Evolutionary conservation across 2,888 invertebrate species (phyloP).

Genomic region (Machimus rusticus): DNA sequence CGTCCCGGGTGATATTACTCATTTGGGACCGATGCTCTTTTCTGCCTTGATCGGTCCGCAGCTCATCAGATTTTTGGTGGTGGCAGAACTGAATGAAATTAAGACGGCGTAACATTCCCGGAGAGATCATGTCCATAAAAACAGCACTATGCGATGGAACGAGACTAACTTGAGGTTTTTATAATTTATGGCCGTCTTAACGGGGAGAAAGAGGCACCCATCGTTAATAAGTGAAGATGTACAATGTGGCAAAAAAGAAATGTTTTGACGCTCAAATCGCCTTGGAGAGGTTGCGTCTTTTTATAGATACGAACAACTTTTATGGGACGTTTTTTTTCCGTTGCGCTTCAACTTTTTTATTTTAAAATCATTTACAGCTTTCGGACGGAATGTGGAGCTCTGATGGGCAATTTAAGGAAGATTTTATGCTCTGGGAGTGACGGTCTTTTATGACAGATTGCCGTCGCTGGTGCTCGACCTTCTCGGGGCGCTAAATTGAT

Average conservation of each 20-base stretch:
- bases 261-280: conserved; percentile 37
- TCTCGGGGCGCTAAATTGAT: not conserved
- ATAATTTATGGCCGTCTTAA: conserved; percentile 32
- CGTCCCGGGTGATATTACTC: not conserved
- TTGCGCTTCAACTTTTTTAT: not conserved
- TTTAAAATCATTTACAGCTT: not conserved
- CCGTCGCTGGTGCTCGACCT: not conserved
- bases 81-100: conserved; percentile 26
- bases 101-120: conserved; percentile 16
- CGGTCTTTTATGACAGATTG: not conserved
- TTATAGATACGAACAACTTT: not conserved
- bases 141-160: conserved; percentile 11
- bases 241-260: conserved; percentile 35
- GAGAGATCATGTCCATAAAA: conserved; percentile 9
- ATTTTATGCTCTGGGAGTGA: not conserved
- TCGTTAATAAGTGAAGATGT: conserved; percentile 29
- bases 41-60: not conserved
- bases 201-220: not conserved
- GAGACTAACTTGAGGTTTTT: conserved; percentile 30
- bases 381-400: not conserved
- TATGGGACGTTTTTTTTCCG: not conserved
- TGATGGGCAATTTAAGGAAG: not conserved
- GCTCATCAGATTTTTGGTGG: conserved; percentile 21
- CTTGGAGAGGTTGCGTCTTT: conserved; percentile 20
- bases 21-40: not conserved